Conservation (phyloP, 2,797 vertebrate genomes). For the Silurus aristotelis region DNA sequence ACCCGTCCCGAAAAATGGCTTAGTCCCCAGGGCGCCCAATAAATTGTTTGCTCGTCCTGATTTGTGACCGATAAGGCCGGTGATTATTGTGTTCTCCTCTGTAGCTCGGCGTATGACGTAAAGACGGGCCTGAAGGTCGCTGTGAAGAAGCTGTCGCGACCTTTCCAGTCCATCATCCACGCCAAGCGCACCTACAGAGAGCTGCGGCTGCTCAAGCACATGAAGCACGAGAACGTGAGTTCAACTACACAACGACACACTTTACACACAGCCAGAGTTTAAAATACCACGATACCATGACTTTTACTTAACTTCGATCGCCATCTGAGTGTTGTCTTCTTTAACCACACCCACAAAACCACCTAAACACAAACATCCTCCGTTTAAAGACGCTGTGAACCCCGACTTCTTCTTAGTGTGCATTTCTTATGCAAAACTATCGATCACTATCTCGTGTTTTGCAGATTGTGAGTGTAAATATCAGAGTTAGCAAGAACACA, state of each 20-base stretch:
- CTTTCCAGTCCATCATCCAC: conserved; percentile 98
- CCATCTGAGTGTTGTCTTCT: background rate
- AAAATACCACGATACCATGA: conserved; percentile 5
- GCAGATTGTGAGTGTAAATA: conserved; percentile 27
- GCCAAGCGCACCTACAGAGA: conserved; percentile 98
- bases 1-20: background rate
- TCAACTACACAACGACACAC: background rate
- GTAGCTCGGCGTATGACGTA: conserved; percentile 85
- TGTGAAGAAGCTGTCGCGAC: conserved; percentile 96
- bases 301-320: background rate
- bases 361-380: conserved; percentile 22
- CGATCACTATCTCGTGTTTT: conserved; percentile 37
- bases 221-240: conserved; percentile 99
- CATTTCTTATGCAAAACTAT: conserved; percentile 36
- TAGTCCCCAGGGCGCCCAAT: background rate
- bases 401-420: conserved; percentile 7
- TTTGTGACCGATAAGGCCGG: background rate
- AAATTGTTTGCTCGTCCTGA: conserved; percentile 15
- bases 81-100: conserved; percentile 41
- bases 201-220: conserved; percentile 94
- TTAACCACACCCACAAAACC: conserved; percentile 1
- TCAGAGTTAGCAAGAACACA: background rate
- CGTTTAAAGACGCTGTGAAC: background rate
- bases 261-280: background rate
- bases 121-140: conserved; percentile 84